Evolutionary conservation across 2,113 vertebrate genomes (phyloP).

Genomic region (Salvator merianae): DNA sequence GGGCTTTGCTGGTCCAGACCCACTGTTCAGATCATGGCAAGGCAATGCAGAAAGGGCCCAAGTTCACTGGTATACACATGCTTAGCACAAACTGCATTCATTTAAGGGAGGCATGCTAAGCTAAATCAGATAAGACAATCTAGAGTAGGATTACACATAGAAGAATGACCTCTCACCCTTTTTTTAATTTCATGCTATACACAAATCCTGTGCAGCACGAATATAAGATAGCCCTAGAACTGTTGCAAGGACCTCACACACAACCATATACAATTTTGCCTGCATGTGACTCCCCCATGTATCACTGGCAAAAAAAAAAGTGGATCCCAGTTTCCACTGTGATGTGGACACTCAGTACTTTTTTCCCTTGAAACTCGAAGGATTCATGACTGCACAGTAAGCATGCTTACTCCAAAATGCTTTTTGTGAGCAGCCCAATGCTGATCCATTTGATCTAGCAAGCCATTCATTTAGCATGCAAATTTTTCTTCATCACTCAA

Average conservation of each 20-base stretch:
- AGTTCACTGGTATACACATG: not conserved
- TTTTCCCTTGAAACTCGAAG: no score
- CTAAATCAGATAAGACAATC: not conserved
- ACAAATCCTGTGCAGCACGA: no score
- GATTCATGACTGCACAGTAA: no score
- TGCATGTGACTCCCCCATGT: no score
- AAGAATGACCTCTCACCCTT: not conserved
- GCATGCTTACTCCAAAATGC: not conserved
- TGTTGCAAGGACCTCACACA: no score
- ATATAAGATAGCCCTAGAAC: no score
- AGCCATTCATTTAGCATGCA: not conserved
- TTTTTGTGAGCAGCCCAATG: not conserved
- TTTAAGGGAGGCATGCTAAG: not conserved
- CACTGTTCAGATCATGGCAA: not conserved
- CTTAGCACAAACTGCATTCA: not conserved
- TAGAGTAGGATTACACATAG: not conserved
- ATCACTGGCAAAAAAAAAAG: no score
- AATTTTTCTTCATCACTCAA: not conserved
- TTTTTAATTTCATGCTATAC: not conserved
- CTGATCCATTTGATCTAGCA: not conserved
- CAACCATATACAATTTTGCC: no score
- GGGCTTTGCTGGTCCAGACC: no score
- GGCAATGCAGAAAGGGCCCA: not conserved
- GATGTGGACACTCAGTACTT: no score
- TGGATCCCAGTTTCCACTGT: no score